These are phyloP conservation scores for Caenorhabditis angaria DNA, from an alignment of 2,888 invertebrate genomes.

Conservation along the genomic window DNA sequence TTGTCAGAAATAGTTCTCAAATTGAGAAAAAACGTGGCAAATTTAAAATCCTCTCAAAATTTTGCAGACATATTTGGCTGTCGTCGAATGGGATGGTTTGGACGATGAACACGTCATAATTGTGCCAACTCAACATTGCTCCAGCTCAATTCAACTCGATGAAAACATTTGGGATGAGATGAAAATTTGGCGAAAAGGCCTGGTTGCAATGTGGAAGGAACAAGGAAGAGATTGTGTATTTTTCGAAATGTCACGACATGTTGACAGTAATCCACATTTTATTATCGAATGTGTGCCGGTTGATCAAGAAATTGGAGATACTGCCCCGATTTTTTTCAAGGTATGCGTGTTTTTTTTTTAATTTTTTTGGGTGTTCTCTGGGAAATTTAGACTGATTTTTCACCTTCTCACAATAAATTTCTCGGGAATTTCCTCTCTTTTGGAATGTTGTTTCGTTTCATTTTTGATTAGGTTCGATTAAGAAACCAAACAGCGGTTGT, in stretches of 20 bases:
- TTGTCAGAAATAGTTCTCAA: background rate
- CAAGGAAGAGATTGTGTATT: slow-evolving; percentile 84
- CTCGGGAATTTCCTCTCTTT: no score
- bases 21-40: no score
- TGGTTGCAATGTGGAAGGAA: slow-evolving; percentile 82
- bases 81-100: slow-evolving; percentile 84
- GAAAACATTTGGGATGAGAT: slow-evolving; percentile 94
- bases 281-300: slow-evolving; percentile 88
- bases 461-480: no score
- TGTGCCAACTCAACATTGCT: slow-evolving; percentile 82
- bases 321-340: slow-evolving; percentile 94
- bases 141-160: slow-evolving; percentile 86
- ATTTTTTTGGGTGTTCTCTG: background rate
- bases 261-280: slow-evolving; percentile 81
- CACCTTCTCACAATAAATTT: no score
- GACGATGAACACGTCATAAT: slow-evolving; percentile 86
- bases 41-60: background rate
- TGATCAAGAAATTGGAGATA: slow-evolving; percentile 83
- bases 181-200: slow-evolving; percentile 81
- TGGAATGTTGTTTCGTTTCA: no score
- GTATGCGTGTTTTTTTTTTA: slow-evolving; percentile 68
- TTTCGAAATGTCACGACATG: slow-evolving; percentile 85
- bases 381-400: background rate
- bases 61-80: slow-evolving; percentile 80
- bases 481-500: no score